Percentiles rank a stretch among this genome's conserved stretches.
These are phyloP conservation scores for Premnoplex brunnescens DNA, from an alignment of 2,797 vertebrate species.

Conservation along the genomic window DNA sequence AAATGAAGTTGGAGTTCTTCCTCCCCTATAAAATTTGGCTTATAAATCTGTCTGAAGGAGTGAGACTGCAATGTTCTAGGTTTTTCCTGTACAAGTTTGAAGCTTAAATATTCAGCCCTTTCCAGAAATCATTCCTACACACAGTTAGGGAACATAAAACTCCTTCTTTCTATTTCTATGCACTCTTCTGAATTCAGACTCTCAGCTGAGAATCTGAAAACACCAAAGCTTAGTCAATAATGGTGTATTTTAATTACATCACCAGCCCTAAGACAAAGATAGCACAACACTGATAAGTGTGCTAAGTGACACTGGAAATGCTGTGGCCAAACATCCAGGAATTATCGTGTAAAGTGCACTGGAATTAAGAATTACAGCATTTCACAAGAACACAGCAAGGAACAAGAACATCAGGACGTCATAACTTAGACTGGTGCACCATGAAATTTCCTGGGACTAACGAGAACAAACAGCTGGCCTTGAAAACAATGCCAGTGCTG, in stretches of 20 bases:
- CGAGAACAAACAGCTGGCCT: slow-evolving; percentile 6
- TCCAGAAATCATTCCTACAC: background rate
- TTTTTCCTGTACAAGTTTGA: background rate
- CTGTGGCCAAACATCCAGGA: background rate
- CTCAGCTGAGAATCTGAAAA: background rate
- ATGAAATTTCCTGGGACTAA: slow-evolving; percentile 8
- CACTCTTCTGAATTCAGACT: background rate
- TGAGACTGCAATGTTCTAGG: background rate
- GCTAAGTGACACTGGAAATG: background rate
- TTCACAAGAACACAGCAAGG: background rate
- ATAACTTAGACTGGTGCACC: background rate
- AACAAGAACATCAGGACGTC: slow-evolving; percentile 2
- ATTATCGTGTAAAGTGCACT: background rate
- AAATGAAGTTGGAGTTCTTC: background rate
- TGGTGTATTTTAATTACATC: background rate
- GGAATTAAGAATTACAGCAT: background rate
- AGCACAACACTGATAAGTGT: background rate
- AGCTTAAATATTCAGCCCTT: background rate
- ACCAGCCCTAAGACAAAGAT: background rate
- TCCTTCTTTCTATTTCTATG: background rate
- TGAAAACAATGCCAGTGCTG: background rate
- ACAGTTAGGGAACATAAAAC: background rate
- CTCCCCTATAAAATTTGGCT: background rate
- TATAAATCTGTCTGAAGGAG: background rate
- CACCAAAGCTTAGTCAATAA: background rate